These are phyloP conservation scores for Helicoverpa armigera DNA, from an alignment of 1,140 invertebrate genomes.

Conservation along the genomic window DNA sequence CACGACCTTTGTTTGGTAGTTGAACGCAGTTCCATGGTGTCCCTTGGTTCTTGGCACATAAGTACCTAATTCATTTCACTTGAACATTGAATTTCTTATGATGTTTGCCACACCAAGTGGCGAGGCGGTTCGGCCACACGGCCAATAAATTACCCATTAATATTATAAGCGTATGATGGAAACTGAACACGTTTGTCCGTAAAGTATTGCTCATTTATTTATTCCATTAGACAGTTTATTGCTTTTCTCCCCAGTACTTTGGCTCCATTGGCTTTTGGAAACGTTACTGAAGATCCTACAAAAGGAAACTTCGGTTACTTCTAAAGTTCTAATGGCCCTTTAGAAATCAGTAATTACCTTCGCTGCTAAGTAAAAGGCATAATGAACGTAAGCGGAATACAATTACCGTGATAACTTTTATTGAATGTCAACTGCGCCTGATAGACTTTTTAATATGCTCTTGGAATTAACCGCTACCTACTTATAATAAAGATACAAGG, in stretches of 20 bases:
- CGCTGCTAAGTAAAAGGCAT: too few relatives aligned
- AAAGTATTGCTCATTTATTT: slow-evolving; percentile 12
- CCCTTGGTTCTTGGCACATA: background rate
- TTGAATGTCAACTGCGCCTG: too few relatives aligned
- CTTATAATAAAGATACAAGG: too few relatives aligned
- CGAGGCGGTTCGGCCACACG: slow-evolving; percentile 12
- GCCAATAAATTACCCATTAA: slow-evolving; percentile 29
- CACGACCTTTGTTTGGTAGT: background rate
- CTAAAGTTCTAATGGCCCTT: background rate
- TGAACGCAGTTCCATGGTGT: background rate
- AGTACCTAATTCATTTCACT: slow-evolving; percentile 35
- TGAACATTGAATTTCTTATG: slow-evolving; percentile 40
- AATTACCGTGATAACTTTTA: too few relatives aligned
- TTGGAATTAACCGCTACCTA: too few relatives aligned
- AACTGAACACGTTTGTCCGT: slow-evolving; percentile 13
- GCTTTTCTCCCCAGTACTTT: background rate
- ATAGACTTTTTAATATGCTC: too few relatives aligned
- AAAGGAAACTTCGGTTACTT: background rate
- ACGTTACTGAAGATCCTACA: background rate
- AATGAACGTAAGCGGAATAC: too few relatives aligned
- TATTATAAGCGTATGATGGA: slow-evolving; percentile 26
- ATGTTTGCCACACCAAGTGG: slow-evolving; percentile 30
- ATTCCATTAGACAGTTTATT: slow-evolving; percentile 27
- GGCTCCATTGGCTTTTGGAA: background rate
- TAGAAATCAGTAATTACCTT: too few relatives aligned